Base-by-base conservation (phyloP, 2,113 vertebrate genomes). In the Nycticryphes semicollaris region DNA sequence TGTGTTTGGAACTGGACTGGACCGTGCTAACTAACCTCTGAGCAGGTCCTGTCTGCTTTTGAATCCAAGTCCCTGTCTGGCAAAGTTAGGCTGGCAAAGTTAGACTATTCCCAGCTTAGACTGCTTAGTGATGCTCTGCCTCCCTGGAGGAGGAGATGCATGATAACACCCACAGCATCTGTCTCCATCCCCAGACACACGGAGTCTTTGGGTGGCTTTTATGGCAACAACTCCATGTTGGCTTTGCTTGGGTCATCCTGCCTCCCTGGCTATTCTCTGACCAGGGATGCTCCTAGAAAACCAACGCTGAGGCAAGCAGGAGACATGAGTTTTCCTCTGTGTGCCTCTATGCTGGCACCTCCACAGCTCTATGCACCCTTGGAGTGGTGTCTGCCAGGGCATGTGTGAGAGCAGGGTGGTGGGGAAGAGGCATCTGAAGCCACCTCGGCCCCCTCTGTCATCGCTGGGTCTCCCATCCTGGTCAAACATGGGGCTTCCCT, bases 331-430 rank as follows among this genome's bases (percentile, higher is more conserved):
- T 86, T 62, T 75, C 48, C 4, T 3, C 39, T 0, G 1, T 10
- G 10, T 8, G 1, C 13, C 50, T 43, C 43, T 43, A 43, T 72
- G 31, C 31, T 72, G 63, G 27, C 5, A 6, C 28, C 39, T 63
- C 63, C 39, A 6, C 23, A 48, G 16, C 41, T 75, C 31, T 1
- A 0, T 3, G 35, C 16, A 43, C 4, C 5, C 39, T 78, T 3
- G 0, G 0, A 14, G 33, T 0, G 0, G 27, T 28, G 30, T 48
- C 70, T 3, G 2, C 56, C 4, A 19, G 33, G 41, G n/a, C 35
- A 33, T 0, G 0, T 24, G 19, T 0, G 0, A 75, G 33, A 57
- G 47, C 20, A 53, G 30, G 54, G 47, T 23, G 37, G 23, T 31
- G 72, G 48, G 30, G 20, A 19, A 64, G 77, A 68, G 50, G 48